Base-by-base conservation (phyloP, 92 coral and sea anemone species). In the Zoanthus sansibaricus region DNA sequence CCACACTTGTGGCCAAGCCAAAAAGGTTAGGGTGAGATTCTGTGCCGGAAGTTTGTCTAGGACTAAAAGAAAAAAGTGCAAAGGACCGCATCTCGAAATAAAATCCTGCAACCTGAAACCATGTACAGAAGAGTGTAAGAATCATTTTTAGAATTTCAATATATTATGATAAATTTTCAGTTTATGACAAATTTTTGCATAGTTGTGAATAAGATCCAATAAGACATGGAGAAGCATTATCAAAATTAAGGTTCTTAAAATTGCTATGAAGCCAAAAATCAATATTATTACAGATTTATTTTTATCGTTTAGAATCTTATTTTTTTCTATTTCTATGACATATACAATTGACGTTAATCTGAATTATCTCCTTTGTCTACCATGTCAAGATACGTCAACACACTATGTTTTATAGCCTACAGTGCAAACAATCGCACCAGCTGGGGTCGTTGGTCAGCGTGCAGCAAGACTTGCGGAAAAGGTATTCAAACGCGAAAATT, bases 1-100 rank as follows among this genome's bases (percentile, higher is more conserved):
- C 25, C 85, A 80, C 73, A 80, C 85, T 21, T 80, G 85, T 64
- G 75, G 85, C 33, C 85, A 9, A 45, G 73, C 85, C 46, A 64
- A 30, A 42, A 80, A 49, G 52, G 56, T 80, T 7, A 70, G 85
- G 30, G 61, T 80, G 59, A 73, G 85, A 31, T 80, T 80, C 33
- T 80, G 85, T 21, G 52, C 66, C 42, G 18, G 70, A 12, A 70
- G 51, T 18, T 44, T 44, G 49, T 72, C 75, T 48, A 20, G 62
- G 56, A 17, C 51, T 5, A 71, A 13, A 12, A 72, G 61, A 21
- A 47, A 64, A n/a, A 9, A 16, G 44, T 80, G 85, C 58, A 55
- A 13, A 47, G 85, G 85, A 3, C 75, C 73, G 18, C 73, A 45
- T 72, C 51, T 37, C 66, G 59, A 66, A 47, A 66, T n/a, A 25